Evolutionary conservation across 2,888 invertebrate genomes (phyloP).

Genomic region (Stratiomys singularior): DNA sequence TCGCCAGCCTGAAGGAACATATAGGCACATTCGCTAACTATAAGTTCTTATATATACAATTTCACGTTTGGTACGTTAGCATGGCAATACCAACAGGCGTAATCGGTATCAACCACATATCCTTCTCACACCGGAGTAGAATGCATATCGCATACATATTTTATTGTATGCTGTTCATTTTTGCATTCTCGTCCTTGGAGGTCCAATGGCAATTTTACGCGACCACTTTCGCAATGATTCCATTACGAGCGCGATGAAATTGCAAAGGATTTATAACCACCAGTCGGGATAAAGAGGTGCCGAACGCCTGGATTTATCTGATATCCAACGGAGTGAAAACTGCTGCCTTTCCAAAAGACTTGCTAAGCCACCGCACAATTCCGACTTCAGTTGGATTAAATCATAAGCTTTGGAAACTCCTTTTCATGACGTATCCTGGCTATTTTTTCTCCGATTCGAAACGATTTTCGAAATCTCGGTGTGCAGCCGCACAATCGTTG

Average conservation of each 20-base stretch:
- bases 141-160: background rate
- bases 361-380: slow-evolving; percentile 40
- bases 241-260: slow-evolving; percentile 33
- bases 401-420: slow-evolving; percentile 22
- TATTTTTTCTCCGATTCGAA: slow-evolving; percentile 5
- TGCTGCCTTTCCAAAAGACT: slow-evolving; percentile 15
- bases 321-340: slow-evolving; percentile 34
- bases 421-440: background rate
- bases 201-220: slow-evolving; percentile 1
- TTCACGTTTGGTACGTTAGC: background rate
- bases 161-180: background rate
- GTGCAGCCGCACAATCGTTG: background rate
- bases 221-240: slow-evolving; percentile 32
- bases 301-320: slow-evolving; percentile 10
- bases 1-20: too few species aligned
- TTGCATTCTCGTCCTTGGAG: slow-evolving; percentile 11
- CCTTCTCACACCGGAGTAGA: background rate
- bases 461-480: background rate
- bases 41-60: background rate
- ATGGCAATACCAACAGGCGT: background rate
- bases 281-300: slow-evolving; percentile 24
- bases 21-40: too few species aligned
- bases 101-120: background rate
- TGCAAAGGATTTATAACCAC: slow-evolving; percentile 41
- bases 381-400: slow-evolving; percentile 33